Evolutionary conservation across 1,140 invertebrate species (phyloP).

Genomic region (Drosophila erecta): DNA sequence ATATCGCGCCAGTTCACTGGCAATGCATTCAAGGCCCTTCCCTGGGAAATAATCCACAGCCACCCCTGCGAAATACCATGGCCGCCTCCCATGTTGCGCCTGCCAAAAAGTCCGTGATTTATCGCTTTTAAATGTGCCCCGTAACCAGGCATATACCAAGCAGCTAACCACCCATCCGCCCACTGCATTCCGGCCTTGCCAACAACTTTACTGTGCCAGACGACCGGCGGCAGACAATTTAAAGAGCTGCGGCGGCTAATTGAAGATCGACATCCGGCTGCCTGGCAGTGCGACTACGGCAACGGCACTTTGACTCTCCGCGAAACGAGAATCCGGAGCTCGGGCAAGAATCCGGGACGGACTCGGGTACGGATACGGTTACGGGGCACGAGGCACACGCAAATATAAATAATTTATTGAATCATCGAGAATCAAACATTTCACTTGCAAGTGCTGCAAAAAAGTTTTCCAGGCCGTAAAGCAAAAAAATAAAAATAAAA

Average conservation of each 20-base stretch:
- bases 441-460: constrained; percentile 79
- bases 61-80: background rate
- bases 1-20: constrained; percentile 61
- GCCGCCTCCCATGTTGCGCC: constrained; percentile 30
- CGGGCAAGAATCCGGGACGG: background rate
- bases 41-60: background rate
- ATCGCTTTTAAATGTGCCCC: constrained; percentile 79
- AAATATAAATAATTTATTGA: constrained; percentile 83
- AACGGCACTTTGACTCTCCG: background rate
- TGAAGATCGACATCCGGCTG: constrained; percentile 67
- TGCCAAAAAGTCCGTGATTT: constrained; percentile 77
- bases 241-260: constrained; percentile 63
- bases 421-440: constrained; percentile 84
- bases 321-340: background rate
- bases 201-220: constrained; percentile 61
- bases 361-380: background rate
- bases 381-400: constrained; percentile 45
- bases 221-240: constrained; percentile 61
- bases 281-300: constrained; percentile 1
- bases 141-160: background rate
- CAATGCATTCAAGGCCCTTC: constrained; percentile 9
- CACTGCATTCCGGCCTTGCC: constrained; percentile 44
- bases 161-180: background rate
- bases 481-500: constrained; percentile 1
- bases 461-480: constrained; percentile 51